These are phyloP conservation scores for Lapara coniferarum DNA, from an alignment of 2,888 invertebrate genomes.

Conservation along the genomic window DNA sequence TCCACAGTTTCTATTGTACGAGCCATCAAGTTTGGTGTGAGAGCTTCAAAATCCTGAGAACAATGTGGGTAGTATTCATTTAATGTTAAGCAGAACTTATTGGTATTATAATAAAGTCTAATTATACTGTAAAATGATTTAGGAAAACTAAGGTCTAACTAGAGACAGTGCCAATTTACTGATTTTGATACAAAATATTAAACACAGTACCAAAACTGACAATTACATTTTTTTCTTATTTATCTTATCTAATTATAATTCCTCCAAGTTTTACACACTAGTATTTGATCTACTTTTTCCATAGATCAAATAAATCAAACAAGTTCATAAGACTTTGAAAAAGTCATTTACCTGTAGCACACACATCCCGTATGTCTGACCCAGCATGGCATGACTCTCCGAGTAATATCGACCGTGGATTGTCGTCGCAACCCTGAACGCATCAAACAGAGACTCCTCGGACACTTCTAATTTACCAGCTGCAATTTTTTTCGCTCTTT, in stretches of 20 bases:
- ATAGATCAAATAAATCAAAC: too few species aligned
- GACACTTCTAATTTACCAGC: slow-evolving; percentile 94
- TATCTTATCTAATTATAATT: too few species aligned
- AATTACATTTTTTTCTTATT: too few species aligned
- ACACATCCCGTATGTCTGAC: slow-evolving; percentile 98
- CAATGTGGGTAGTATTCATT: not conserved
- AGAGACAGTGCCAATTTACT: too few species aligned
- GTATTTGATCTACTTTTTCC: too few species aligned
- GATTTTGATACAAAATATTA: too few species aligned
- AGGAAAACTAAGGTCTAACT: too few species aligned
- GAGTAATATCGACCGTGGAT: slow-evolving; percentile 99
- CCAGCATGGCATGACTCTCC: slow-evolving; percentile 98
- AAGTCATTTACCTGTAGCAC: slow-evolving; percentile 89
- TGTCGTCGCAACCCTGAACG: slow-evolving; percentile 97
- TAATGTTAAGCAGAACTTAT: too few species aligned
- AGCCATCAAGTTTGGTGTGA: slow-evolving; percentile 98
- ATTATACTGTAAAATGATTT: too few species aligned
- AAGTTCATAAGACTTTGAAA: not conserved
- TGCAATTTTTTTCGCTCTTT: slow-evolving; percentile 96
- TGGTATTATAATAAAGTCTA: too few species aligned
- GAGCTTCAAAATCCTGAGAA: slow-evolving; percentile 95
- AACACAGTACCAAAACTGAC: too few species aligned
- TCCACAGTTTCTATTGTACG: slow-evolving; percentile 99
- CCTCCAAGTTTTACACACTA: too few species aligned
- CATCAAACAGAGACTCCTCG: slow-evolving; percentile 98